Percentiles rank a stretch among this genome's conserved stretches.
phyloP scores from a whole-genome alignment of 2,797 vertebrate genomes.

The Urophycis tenuis region DNA sequence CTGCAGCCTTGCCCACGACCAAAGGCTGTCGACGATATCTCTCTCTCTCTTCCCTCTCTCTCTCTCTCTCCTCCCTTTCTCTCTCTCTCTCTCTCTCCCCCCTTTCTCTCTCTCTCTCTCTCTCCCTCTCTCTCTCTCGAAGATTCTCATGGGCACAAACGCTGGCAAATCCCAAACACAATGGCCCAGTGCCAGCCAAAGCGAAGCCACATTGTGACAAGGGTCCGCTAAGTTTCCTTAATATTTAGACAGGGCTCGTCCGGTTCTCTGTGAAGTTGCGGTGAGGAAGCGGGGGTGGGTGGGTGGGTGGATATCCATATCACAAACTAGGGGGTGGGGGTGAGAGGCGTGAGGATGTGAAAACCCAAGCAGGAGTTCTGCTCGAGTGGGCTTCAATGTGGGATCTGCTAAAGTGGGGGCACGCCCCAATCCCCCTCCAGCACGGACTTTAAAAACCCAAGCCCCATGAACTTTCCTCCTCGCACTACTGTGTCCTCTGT shows the following conservation, averaged over 20 bases:
- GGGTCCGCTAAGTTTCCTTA: constrained; percentile 38
- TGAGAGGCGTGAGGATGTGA: constrained; percentile 53
- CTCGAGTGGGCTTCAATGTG: constrained; percentile 75
- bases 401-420: constrained; percentile 51
- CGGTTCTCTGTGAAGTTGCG: constrained; percentile 20
- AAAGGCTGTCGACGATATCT: background rate
- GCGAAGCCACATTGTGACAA: constrained; percentile 52
- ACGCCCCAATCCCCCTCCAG: constrained; percentile 40
- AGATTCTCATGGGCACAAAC: background rate
- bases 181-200: constrained; percentile 48
- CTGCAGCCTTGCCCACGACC: background rate
- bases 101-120: no score
- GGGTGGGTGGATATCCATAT: constrained; percentile 32
- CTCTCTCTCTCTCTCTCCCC: no score
- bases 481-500: constrained; percentile 10
- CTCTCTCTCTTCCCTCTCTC: background rate
- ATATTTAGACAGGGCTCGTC: constrained; percentile 27
- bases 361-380: constrained; percentile 69
- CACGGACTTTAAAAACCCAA: constrained; percentile 42
- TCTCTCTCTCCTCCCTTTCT: background rate
- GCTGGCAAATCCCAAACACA: constrained; percentile 15
- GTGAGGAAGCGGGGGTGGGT: background rate
- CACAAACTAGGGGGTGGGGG: constrained; percentile 40
- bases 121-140: background rate
- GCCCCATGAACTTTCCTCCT: constrained; percentile 55